Base-by-base conservation (phyloP, 2,797 vertebrate genomes). In the Cyprinodon diabolis region DNA sequence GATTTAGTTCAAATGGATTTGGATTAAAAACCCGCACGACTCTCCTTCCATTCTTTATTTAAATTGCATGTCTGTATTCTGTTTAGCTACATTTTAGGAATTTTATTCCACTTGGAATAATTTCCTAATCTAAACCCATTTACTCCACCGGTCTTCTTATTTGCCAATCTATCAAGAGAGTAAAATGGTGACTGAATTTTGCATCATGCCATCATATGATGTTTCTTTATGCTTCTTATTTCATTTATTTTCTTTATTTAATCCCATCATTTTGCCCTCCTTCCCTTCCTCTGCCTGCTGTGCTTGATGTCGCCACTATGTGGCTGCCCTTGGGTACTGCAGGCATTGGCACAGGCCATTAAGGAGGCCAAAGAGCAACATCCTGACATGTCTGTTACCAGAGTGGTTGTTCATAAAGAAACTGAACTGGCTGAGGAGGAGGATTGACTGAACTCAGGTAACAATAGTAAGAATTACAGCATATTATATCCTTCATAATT, bases 341-440 rank as follows among this genome's bases (percentile, higher is more conserved):
- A 99, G 98, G 98, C 98, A 19, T 92, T 99, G 95, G 98, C 98
- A 88, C 97, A 99, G 92, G 98, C 98, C 85, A 99, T 99, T 93
- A 97, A 97, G 95, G 98, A 99, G 95, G 98, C 97, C 96, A 96
- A 97, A 96, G 98, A 99, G 91, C 98, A 99, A 93, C 98, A 99
- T 93, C 98, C 98, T 78, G 98, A 99, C 93, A 99, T 99, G 98
- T 97, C 97, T 37, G 98, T 99, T 83, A 99, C 98, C 1, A 95
- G 96, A 90, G 98, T 99, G 91, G 98, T 99, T 85, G 98, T 99
- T 88, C 98, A 99, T 93, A 99, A 99, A 94, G 98, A 99, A 93
- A 99, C 97, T 40, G 98, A 99, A 81, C 86, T 99, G 89, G 94
- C 94, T n/a, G 98, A 99, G 79, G 98, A 98, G 78, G 96, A 97